phyloP scores from a whole-genome alignment of 2,113 vertebrate species.

The Myiozetetes cayanensis region DNA sequence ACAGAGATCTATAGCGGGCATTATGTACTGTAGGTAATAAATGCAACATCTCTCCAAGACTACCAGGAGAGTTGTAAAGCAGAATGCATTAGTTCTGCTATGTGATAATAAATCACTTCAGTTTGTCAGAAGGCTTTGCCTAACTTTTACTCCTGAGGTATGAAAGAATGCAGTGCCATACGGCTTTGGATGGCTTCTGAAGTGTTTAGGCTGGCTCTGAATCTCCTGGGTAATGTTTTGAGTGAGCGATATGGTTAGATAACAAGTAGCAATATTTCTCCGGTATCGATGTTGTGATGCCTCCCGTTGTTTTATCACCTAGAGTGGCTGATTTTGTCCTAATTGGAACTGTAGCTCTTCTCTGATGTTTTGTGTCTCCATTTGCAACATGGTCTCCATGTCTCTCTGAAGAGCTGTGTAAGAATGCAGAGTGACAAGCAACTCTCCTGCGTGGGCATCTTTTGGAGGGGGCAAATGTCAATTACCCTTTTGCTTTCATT shows the following conservation, averaged over 20 bases:
- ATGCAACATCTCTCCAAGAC: slow-evolving; percentile 75
- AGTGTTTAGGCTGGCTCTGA: slow-evolving; percentile 74
- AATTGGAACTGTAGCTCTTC: slow-evolving; percentile 83
- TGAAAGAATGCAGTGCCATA: slow-evolving; percentile 72
- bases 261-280: slow-evolving; percentile 87
- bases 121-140: slow-evolving; percentile 74
- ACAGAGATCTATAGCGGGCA: slow-evolving; percentile 80
- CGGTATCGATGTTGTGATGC: slow-evolving; percentile 74
- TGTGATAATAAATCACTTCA: slow-evolving; percentile 89
- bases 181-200: slow-evolving; percentile 75
- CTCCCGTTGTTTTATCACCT: slow-evolving; percentile 82
- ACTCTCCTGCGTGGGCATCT: not conserved
- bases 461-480: slow-evolving; percentile 14
- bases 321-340: slow-evolving; percentile 80
- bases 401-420: not conserved
- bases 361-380: slow-evolving; percentile 79
- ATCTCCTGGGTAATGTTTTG: slow-evolving; percentile 82
- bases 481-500: slow-evolving; percentile 12
- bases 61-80: slow-evolving; percentile 87
- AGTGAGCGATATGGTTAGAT: slow-evolving; percentile 81
- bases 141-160: slow-evolving; percentile 81
- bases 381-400: slow-evolving; percentile 68
- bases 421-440: not conserved
- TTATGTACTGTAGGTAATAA: slow-evolving; percentile 87
- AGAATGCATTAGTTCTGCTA: slow-evolving; percentile 85